A percentile compares a stretch with the other conserved stretches of the same genome.
Conservation (phyloP, 2,888 invertebrate species). For the Amphipyra tragopoginis region DNA sequence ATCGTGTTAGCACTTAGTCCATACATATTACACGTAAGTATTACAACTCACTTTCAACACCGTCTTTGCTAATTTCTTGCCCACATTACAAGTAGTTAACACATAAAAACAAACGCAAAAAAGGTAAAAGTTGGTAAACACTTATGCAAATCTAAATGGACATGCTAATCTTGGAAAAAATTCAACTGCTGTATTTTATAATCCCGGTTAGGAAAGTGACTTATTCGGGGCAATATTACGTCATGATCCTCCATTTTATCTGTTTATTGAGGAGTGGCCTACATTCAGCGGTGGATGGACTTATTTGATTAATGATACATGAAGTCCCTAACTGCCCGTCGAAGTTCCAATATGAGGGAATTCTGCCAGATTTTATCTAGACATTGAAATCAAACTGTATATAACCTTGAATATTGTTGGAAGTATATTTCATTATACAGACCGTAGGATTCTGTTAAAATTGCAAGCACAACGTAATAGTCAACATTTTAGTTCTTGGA, state of each 20-base stretch:
- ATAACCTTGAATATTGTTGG: no score
- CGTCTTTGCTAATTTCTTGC: constrained; percentile 32
- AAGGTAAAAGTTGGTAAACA: constrained; percentile 36
- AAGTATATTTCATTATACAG: no score
- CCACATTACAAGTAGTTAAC: constrained; percentile 24
- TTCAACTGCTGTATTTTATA: constrained; percentile 4
- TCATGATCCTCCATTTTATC: not conserved
- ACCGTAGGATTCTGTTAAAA: no score
- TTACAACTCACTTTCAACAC: constrained; percentile 26
- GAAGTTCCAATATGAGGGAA: no score
- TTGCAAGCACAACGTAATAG: no score
- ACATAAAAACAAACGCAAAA: constrained; percentile 13
- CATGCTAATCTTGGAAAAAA: constrained; percentile 25
- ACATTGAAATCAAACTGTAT: no score
- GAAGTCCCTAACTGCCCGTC: no score
- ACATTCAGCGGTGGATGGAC: no score
- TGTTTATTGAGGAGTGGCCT: no score
- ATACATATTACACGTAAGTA: constrained; percentile 2
- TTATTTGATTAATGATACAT: no score
- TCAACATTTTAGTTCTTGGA: no score
- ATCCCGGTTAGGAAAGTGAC: constrained; percentile 7
- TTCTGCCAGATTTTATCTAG: no score
- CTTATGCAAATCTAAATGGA: constrained; percentile 24
- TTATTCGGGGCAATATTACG: not conserved
- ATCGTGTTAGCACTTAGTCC: not conserved